Conservation (phyloP, 1,140 invertebrate species). For the Ditylenchus dipsaci region DNA sequence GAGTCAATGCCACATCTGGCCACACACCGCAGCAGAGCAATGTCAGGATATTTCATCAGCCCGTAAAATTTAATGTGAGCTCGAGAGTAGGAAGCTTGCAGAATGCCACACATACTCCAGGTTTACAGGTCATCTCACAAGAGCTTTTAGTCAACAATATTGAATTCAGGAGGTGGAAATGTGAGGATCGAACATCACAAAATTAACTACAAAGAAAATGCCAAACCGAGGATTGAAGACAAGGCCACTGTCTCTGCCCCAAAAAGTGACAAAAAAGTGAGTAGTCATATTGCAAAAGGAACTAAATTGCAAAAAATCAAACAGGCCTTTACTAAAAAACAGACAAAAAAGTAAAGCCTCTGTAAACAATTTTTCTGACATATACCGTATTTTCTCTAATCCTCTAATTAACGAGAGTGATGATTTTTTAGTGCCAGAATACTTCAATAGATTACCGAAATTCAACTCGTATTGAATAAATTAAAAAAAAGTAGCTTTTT, state of each 20-base stretch:
- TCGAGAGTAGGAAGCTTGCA: constrained; percentile 56
- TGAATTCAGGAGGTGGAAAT: constrained; percentile 28
- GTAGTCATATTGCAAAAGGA: no score
- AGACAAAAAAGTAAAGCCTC: no score
- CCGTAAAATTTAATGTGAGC: constrained; percentile 48
- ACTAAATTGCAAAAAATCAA: no score
- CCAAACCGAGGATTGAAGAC: constrained; percentile 67
- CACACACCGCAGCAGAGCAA: constrained; percentile 22
- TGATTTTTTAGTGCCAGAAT: no score
- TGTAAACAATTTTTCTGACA: no score
- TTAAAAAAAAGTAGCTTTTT: no score
- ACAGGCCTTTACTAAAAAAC: no score
- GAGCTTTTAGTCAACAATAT: background rate
- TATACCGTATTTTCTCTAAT: no score
- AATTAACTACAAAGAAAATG: constrained; percentile 82
- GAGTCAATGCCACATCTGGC: constrained; percentile 23
- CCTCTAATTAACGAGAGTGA: no score
- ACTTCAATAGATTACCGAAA: no score
- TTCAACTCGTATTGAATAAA: no score
- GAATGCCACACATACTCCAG: constrained; percentile 51
- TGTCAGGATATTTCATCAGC: constrained; percentile 39
- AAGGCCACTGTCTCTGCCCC: constrained; percentile 24
- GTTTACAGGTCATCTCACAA: constrained; percentile 42
- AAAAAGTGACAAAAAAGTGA: constrained; percentile 43
- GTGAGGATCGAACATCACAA: constrained; percentile 74